Base-by-base conservation (phyloP, 2,113 vertebrate genomes). In the Peucedramus taeniatus region DNA sequence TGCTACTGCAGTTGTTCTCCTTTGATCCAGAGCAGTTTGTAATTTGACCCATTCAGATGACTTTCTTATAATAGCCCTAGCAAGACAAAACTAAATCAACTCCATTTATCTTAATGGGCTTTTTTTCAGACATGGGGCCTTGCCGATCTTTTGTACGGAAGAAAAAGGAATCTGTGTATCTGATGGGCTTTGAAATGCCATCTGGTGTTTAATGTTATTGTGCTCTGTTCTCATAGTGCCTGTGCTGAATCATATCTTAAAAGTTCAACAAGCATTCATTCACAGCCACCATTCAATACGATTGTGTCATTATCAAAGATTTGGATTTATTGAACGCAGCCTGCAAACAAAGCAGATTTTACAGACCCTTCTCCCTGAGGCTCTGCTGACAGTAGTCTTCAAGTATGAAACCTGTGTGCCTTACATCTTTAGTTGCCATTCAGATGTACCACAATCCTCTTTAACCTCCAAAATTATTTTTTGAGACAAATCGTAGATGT, bases 131-230 rank as follows among this genome's bases (percentile, higher is more conserved):
- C 88, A 61, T 94, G 90, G 96, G 82, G 85, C 89, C 97, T 97
- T 96, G 93, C 87, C 8, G 4, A 96, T 97, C 97, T 96, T 98
- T 98, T 98, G 97, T 98, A 89, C 61, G 75, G 90, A 94, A 95
- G 91, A 97, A 97, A 97, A 96, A 95, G 86, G 93, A 95, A 97
- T 97, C 94, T 97, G 96, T 97, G 75, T 98, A 97, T 98, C 97
- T 97, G 96, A 97, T 95, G 93, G 95, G 92, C 97, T 98, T 98
- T 98, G 97, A 98, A 98, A 97, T 97, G 81, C 96, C 97, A 97
- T 98, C 98, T 97, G 97, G 95, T 98, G 96, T 98, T 98, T 97
- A 97, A 97, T 96, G 97, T 97, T 96, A 96, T 96, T 97, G 94
- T 96, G 87, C 75, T 97, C 93, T 95, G 87, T 96, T 96, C 97